Conservation (phyloP, 1,140 invertebrate genomes). For the Conopomorpha cramerella region DNA sequence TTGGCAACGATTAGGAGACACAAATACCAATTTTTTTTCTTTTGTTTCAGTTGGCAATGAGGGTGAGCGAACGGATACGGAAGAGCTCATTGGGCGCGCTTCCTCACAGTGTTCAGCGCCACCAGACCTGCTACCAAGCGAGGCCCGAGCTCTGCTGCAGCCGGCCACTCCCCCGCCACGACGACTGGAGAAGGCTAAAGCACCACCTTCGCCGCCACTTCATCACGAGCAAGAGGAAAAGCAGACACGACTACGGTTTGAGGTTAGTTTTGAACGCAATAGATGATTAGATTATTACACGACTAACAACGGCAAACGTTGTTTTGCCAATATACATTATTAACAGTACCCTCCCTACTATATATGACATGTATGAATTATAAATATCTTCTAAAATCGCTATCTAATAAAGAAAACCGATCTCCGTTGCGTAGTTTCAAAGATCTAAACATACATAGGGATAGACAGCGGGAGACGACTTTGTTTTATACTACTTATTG, state of each 20-base stretch:
- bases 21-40: slow-evolving; percentile 4
- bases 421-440: too few species aligned
- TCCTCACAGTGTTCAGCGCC: slow-evolving; percentile 54
- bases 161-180: slow-evolving; percentile 24
- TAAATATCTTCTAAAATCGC: too few species aligned
- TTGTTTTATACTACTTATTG: too few species aligned
- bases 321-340: too few species aligned
- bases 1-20: too few species aligned
- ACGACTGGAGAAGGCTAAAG: slow-evolving; percentile 2
- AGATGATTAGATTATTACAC: too few species aligned
- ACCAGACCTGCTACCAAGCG: slow-evolving; percentile 48
- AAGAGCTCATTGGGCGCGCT: slow-evolving; percentile 59
- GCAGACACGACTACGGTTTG: slow-evolving; percentile 37
- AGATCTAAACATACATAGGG: too few species aligned
- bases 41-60: slow-evolving; percentile 57
- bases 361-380: background rate
- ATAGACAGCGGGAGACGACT: too few species aligned
- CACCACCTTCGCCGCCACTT: slow-evolving; percentile 15
- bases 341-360: background rate
- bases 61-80: slow-evolving; percentile 62
- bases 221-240: slow-evolving; percentile 23
- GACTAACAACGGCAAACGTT: too few species aligned
- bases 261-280: slow-evolving; percentile 23
- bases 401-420: too few species aligned
- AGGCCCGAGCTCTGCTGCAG: slow-evolving; percentile 37